A percentile compares a stretch with the other conserved stretches of the same genome.
These are phyloP conservation scores for Pseudoips prasinana DNA, from an alignment of 2,888 invertebrate genomes.

Conservation along the genomic window DNA sequence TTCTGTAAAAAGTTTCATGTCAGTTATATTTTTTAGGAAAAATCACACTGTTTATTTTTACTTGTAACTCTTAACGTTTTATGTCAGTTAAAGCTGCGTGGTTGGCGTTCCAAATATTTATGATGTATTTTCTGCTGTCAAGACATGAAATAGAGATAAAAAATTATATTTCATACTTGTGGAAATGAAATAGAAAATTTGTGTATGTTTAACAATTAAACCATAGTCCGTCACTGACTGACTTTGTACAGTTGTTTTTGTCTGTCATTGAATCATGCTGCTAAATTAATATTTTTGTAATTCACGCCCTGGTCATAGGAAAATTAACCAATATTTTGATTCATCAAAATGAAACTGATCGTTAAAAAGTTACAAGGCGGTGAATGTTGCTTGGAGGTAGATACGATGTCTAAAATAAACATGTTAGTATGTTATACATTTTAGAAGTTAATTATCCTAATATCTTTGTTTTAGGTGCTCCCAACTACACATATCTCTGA, in stretches of 20 bases:
- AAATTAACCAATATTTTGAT: conserved; percentile 17
- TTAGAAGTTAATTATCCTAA: neutral
- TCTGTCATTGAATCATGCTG: conserved; percentile 30
- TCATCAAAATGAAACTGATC: conserved; percentile 84
- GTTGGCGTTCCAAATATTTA: no score
- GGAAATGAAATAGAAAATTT: no score
- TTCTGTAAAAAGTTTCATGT: conserved; percentile 1
- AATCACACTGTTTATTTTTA: no score
- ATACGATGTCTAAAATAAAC: neutral
- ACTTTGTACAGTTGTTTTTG: conserved; percentile 19
- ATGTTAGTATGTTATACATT: neutral
- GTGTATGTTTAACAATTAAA: no score
- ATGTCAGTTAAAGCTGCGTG: no score
- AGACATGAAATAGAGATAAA: no score
- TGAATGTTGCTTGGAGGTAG: conserved; percentile 86
- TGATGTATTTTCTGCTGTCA: no score
- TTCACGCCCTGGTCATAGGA: conserved; percentile 19
- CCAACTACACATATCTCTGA: conserved; percentile 84
- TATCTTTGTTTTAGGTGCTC: conserved; percentile 63
- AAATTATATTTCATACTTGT: no score
- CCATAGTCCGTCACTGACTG: no score
- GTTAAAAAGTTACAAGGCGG: conserved; percentile 88
- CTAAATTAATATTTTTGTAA: conserved; percentile 31
- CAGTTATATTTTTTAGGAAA: no score
- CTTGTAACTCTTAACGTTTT: no score